These are phyloP conservation scores for Drosophila limbata DNA, from an alignment of 2,888 invertebrate species.

Conservation along the genomic window DNA sequence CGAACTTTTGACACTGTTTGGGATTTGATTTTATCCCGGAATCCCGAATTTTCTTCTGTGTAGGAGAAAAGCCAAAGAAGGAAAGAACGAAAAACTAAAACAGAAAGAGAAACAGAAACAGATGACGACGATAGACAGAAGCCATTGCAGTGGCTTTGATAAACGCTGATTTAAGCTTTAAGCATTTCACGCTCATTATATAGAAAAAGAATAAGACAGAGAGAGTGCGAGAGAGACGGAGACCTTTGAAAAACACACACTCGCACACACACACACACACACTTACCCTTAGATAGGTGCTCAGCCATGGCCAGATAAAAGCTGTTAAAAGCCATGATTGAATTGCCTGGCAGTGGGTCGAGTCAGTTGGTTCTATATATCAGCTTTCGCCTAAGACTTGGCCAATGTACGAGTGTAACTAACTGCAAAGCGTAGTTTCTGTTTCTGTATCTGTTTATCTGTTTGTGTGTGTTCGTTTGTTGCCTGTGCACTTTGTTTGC, in stretches of 20 bases:
- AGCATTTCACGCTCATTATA: slow-evolving; percentile 57
- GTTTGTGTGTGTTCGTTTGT: slow-evolving; percentile 1
- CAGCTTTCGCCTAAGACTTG: slow-evolving; percentile 35
- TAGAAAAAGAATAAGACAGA: background rate
- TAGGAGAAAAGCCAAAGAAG: too few relatives aligned
- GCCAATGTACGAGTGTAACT: background rate
- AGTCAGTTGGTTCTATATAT: slow-evolving; percentile 69
- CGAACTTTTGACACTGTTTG: too few relatives aligned
- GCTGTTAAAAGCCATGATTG: slow-evolving; percentile 55
- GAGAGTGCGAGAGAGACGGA: background rate
- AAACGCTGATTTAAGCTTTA: slow-evolving; percentile 56
- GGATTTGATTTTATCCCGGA: too few relatives aligned
- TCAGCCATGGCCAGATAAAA: slow-evolving; percentile 47
- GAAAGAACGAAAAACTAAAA: too few relatives aligned
- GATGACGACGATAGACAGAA: slow-evolving; percentile 15
- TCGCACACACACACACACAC: slow-evolving; percentile 16
- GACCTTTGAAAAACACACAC: slow-evolving; percentile 16
- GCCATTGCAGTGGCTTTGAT: slow-evolving; percentile 47
- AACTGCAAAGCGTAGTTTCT: background rate
- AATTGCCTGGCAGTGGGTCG: slow-evolving; percentile 44
- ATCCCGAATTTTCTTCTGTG: too few relatives aligned
- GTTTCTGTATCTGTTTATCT: background rate
- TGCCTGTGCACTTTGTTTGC: slow-evolving; percentile 31
- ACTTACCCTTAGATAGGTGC: slow-evolving; percentile 37
- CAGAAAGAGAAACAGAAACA: background rate